Conservation (phyloP, 2,888 invertebrate genomes). For the Zelleria hepariella region DNA sequence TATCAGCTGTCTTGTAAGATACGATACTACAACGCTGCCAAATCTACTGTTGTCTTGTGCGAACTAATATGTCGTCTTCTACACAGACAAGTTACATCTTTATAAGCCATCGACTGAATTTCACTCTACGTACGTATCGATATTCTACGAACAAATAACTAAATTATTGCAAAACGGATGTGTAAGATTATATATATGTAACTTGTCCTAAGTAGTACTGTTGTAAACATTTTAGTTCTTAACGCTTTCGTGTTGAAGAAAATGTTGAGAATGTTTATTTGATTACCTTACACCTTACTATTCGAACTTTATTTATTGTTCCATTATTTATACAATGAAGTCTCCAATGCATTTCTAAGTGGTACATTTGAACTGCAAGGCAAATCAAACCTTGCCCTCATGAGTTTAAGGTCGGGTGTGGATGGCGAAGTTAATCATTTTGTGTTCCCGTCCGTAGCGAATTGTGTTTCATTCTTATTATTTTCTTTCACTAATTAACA, state of each 20-base stretch:
- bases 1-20: too few relatives aligned
- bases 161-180: not conserved
- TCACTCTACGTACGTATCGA: not conserved
- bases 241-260: not conserved
- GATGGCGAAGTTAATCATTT: conserved; percentile 36
- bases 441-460: conserved; percentile 68
- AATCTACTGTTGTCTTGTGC: not conserved
- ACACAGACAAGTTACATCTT: not conserved
- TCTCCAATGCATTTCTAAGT: not conserved
- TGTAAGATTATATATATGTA: not conserved
- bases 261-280: not conserved
- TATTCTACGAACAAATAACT: not conserved
- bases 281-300: too few relatives aligned
- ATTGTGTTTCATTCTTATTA: conserved; percentile 28
- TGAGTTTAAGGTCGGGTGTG: conserved; percentile 30
- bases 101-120: not conserved
- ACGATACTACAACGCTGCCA: not conserved
- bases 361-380: too few relatives aligned
- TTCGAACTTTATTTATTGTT: not conserved
- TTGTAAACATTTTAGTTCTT: not conserved
- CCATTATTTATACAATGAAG: not conserved
- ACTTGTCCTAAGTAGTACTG: not conserved
- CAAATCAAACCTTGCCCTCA: not conserved
- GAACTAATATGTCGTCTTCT: not conserved
- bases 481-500: conserved; percentile 13